Evolutionary conservation across 2,888 invertebrate genomes (phyloP).

Genomic region (Callosobruchus maculatus): DNA sequence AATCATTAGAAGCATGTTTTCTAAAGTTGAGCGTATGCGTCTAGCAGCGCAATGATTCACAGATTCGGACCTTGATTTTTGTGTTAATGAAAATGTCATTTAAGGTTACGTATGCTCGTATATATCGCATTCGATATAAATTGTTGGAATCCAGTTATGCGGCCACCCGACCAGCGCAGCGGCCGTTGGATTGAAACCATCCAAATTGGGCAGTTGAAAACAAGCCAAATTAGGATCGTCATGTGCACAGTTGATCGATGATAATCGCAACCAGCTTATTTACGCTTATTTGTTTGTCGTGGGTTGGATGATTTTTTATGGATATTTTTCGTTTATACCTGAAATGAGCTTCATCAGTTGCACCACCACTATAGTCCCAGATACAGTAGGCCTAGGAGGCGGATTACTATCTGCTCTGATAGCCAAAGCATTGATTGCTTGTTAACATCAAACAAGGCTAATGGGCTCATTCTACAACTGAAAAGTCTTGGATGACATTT

Average conservation of each 20-base stretch:
- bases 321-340: no score
- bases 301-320: no score
- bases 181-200: neutral
- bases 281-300: no score
- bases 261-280: neutral
- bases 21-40: neutral
- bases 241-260: neutral
- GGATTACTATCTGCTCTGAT: no score
- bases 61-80: neutral
- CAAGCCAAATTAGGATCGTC: neutral
- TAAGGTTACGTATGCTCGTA: neutral
- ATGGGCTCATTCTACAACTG: no score
- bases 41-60: neutral
- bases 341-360: no score
- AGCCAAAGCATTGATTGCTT: no score
- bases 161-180: neutral
- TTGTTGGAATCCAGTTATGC: neutral
- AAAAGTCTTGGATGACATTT: no score
- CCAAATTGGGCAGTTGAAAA: neutral
- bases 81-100: neutral
- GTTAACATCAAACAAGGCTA: no score
- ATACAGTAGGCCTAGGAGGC: no score
- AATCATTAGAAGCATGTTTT: no score
- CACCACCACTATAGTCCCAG: no score
- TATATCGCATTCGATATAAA: neutral